A percentile compares a stretch with the other conserved stretches of the same genome.
Conservation (phyloP, 2,888 invertebrate genomes). For the Deilephila elpenor region DNA sequence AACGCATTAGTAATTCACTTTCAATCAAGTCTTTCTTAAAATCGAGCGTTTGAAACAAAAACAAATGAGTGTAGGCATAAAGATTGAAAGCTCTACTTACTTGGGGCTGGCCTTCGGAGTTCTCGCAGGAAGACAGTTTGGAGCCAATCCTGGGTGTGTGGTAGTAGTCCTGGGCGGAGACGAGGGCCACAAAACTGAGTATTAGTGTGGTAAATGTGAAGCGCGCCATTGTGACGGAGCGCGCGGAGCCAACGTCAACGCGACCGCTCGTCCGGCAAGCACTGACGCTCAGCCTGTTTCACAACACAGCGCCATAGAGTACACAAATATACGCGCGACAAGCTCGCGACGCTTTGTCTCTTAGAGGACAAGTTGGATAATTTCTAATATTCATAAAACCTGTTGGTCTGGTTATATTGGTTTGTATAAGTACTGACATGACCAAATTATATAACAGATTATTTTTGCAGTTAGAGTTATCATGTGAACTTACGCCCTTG, state of each 20-base stretch:
- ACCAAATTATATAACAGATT: too few relatives aligned
- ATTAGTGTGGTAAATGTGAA: slow-evolving; percentile 58
- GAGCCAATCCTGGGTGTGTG: slow-evolving; percentile 69
- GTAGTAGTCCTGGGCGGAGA: slow-evolving; percentile 67
- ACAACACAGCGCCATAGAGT: slow-evolving; percentile 74
- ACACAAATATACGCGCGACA: slow-evolving; percentile 26
- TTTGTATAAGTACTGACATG: neutral
- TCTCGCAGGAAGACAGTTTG: slow-evolving; percentile 75
- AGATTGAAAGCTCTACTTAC: slow-evolving; percentile 63
- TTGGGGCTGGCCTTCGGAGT: slow-evolving; percentile 71
- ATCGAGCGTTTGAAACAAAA: slow-evolving; percentile 49
- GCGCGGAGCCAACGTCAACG: slow-evolving; percentile 64
- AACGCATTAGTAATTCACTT: neutral
- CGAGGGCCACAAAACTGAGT: slow-evolving; percentile 57
- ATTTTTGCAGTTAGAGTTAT: too few relatives aligned
- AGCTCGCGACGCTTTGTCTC: slow-evolving; percentile 22
- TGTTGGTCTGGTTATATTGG: neutral
- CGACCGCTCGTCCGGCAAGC: slow-evolving; percentile 72
- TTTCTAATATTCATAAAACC: neutral
- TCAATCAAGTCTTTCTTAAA: slow-evolving; percentile 23
- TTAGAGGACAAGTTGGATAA: slow-evolving; percentile 20
- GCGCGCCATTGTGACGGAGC: slow-evolving; percentile 74
- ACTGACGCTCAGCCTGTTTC: slow-evolving; percentile 74
- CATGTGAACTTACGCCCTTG: too few relatives aligned
- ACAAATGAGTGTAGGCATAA: slow-evolving; percentile 52